Evolutionary conservation across 2,888 invertebrate species (phyloP).

Genomic region (Diarsia mendica): DNA sequence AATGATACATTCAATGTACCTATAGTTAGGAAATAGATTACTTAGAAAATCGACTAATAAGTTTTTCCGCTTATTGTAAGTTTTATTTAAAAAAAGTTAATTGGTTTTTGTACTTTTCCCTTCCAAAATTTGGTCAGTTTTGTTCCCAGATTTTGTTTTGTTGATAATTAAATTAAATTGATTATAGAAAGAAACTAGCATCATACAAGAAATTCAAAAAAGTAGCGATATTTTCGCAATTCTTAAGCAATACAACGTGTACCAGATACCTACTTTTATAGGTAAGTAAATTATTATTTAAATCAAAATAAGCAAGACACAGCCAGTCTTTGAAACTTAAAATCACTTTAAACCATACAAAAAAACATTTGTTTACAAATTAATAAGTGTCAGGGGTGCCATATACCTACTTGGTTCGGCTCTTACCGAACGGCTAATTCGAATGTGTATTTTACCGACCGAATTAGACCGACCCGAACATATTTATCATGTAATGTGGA

Average conservation of each 20-base stretch:
- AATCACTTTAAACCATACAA: background rate
- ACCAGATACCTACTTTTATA: background rate
- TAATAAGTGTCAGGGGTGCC: background rate
- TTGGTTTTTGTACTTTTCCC: background rate
- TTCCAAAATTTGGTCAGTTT: conserved; percentile 10
- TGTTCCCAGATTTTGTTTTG: background rate
- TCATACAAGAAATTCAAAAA: background rate
- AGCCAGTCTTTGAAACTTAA: conserved; percentile 39
- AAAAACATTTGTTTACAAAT: conserved; percentile 3
- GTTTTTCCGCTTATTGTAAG: no score
- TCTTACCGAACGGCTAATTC: background rate
- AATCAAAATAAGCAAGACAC: conserved; percentile 38
- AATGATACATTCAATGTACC: background rate
- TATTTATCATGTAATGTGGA: background rate
- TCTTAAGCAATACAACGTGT: background rate
- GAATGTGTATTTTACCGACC: background rate
- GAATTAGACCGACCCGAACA: background rate
- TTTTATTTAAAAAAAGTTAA: background rate
- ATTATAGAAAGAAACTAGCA: background rate
- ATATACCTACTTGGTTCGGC: background rate
- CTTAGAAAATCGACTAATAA: background rate
- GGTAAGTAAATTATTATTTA: conserved; percentile 8
- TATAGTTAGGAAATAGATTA: background rate
- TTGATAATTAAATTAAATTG: background rate
- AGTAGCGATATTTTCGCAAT: background rate